phyloP scores from a whole-genome alignment of 1,140 invertebrate genomes.

The Lethocerus indicus region DNA sequence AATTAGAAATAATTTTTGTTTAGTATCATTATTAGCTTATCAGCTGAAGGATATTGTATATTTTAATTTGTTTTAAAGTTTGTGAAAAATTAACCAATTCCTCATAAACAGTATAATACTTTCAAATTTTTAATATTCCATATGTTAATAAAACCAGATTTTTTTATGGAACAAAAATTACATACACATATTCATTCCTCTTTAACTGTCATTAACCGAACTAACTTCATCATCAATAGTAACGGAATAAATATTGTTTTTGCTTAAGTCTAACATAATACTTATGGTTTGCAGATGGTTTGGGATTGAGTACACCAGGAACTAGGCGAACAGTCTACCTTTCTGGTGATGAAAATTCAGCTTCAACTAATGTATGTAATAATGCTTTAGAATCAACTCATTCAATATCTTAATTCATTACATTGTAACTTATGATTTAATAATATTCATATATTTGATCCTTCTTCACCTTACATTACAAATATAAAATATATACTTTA shows the following conservation, averaged over 20 bases:
- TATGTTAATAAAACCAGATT: neutral
- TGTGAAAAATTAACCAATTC: too few species aligned
- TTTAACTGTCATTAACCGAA: neutral
- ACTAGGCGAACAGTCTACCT: slow-evolving; percentile 66
- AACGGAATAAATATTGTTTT: neutral
- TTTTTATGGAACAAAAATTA: neutral
- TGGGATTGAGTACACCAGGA: slow-evolving; percentile 51
- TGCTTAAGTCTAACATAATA: neutral
- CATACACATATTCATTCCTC: neutral
- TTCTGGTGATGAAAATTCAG: slow-evolving; percentile 43
- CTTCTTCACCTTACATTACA: neutral
- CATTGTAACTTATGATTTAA: neutral
- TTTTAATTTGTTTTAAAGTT: too few species aligned
- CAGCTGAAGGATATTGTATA: too few species aligned
- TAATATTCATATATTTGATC: slow-evolving; percentile 4
- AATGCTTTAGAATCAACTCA: neutral
- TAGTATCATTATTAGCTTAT: too few species aligned
- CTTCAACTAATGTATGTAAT: slow-evolving; percentile 17
- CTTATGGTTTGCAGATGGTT: neutral
- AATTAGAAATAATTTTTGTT: too few species aligned
- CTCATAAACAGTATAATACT: neutral
- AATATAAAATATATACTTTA: slow-evolving; percentile 5
- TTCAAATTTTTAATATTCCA: neutral
- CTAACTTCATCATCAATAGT: neutral
- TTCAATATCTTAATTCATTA: slow-evolving; percentile 5